phyloP scores from a whole-genome alignment of 2,797 vertebrate species.

The Sebastolobus alascanus region DNA sequence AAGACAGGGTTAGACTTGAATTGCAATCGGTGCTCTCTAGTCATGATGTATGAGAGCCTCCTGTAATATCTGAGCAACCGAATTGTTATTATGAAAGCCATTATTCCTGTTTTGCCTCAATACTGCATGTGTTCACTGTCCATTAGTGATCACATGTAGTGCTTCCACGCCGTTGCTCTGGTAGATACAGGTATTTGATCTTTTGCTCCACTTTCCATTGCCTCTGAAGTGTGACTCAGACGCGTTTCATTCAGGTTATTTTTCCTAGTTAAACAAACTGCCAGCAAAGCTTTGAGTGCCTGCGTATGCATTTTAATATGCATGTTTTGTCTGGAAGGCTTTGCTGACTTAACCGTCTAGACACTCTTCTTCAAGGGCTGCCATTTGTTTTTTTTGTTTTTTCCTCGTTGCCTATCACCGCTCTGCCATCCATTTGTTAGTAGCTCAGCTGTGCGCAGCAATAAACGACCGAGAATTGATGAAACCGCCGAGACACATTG shows the following conservation, averaged over 20 bases:
- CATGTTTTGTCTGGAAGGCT: constrained; percentile 22
- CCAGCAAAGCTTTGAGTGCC: constrained; percentile 5
- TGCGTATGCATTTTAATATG: constrained; percentile 26
- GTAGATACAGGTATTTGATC: neutral
- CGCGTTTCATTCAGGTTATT: constrained; percentile 14
- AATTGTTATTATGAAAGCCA: neutral
- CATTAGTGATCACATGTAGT: neutral
- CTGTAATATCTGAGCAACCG: neutral
- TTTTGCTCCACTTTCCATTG: neutral
- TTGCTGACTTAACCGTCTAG: constrained; percentile 50
- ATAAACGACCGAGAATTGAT: constrained; percentile 51
- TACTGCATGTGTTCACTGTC: neutral
- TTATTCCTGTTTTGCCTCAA: neutral
- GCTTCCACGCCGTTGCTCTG: neutral
- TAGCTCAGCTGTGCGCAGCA: constrained; percentile 39
- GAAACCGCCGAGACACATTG: constrained; percentile 33
- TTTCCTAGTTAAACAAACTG: neutral
- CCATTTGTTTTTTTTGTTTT: constrained; percentile 46
- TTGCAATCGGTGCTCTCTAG: no score
- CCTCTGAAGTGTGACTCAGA: neutral
- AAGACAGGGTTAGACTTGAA: no score
- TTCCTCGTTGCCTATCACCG: constrained; percentile 25
- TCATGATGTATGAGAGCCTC: neutral
- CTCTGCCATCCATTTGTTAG: constrained; percentile 41
- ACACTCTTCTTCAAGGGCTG: constrained; percentile 41